A percentile compares a stretch with the other conserved stretches of the same genome.
Conservation (phyloP, 2,797 vertebrate genomes). For the Anguilla megastoma region DNA sequence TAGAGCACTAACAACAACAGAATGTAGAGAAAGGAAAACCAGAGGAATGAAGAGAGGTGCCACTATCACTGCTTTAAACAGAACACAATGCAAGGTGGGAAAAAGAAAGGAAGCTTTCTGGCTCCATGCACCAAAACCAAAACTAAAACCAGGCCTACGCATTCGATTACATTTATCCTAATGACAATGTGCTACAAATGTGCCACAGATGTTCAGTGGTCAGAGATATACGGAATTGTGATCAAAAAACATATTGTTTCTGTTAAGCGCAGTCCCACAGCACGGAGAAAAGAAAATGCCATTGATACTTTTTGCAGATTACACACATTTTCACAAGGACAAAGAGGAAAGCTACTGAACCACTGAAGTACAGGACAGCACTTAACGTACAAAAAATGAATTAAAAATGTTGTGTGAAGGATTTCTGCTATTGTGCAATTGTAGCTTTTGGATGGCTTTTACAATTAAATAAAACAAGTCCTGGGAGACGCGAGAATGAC, state of each 20-base stretch:
- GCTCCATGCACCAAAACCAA: slow-evolving; percentile 19
- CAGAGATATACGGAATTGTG: neutral
- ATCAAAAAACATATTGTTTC: neutral
- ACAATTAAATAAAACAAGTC: slow-evolving; percentile 29
- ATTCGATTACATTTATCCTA: slow-evolving; percentile 11
- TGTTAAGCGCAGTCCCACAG: neutral
- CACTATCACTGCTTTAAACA: slow-evolving; percentile 8
- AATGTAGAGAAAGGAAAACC: neutral
- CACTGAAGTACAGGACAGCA: neutral
- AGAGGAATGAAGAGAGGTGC: neutral
- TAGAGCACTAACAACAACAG: neutral
- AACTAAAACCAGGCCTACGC: neutral
- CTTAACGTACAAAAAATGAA: neutral
- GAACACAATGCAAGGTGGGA: neutral
- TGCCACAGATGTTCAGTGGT: neutral
- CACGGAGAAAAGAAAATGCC: neutral
- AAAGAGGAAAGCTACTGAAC: neutral
- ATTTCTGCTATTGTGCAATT: slow-evolving; percentile 31
- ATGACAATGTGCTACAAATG: neutral
- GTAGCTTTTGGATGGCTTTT: slow-evolving; percentile 35
- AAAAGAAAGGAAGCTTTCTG: neutral
- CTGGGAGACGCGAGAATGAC: slow-evolving; percentile 9
- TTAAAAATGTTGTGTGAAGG: neutral
- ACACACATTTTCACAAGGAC: neutral
- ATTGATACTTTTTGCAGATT: neutral